Conservation (phyloP, 2,113 vertebrate species). For the Calypte anna region DNA sequence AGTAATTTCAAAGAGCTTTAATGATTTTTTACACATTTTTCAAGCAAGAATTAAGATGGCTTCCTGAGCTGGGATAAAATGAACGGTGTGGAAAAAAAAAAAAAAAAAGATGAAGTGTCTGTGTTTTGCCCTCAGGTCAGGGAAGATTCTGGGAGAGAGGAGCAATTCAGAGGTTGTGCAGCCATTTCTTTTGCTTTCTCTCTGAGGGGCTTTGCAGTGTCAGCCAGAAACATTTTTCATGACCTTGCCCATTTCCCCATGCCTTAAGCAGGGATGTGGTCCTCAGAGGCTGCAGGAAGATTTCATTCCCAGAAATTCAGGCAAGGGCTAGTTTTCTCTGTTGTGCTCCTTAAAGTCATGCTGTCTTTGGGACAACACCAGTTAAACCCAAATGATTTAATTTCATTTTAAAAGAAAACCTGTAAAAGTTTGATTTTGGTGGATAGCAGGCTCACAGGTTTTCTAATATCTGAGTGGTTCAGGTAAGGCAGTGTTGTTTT, state of each 20-base stretch:
- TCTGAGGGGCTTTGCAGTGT: neutral
- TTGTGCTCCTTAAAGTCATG: neutral
- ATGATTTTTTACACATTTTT: neutral
- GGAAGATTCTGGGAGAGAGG: neutral
- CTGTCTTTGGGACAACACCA: neutral
- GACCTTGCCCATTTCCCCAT: neutral
- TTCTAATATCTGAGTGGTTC: neutral
- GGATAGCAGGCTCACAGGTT: neutral
- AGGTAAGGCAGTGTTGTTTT: neutral
- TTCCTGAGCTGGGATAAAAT: neutral
- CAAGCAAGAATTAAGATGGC: neutral
- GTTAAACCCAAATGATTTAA: neutral
- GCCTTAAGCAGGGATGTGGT: neutral
- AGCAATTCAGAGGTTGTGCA: neutral
- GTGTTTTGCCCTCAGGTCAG: neutral
- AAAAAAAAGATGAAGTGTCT: too few relatives aligned
- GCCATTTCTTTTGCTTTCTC: neutral
- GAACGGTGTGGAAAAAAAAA: neutral
- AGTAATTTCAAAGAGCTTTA: neutral
- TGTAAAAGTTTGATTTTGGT: neutral
- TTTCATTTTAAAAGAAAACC: neutral
- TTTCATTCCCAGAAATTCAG: neutral
- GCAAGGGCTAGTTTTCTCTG: neutral
- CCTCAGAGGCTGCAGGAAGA: neutral
- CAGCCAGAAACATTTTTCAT: neutral